Percentiles rank a stretch among this genome's conserved stretches.
Conservation (phyloP, 2,797 vertebrate genomes). For the Sparidentex hasta region DNA sequence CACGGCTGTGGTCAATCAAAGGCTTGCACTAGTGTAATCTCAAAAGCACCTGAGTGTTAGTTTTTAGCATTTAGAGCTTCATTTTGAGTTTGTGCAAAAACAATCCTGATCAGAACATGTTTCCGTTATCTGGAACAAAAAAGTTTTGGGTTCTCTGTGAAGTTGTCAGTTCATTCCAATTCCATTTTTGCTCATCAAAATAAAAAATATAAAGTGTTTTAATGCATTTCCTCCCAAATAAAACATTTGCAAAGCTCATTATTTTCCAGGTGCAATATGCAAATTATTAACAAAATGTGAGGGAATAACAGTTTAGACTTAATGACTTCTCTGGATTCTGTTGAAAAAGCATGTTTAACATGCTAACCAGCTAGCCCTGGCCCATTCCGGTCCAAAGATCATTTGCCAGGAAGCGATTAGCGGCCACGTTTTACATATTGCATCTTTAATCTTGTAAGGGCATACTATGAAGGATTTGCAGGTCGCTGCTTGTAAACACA, state of each 20-base stretch:
- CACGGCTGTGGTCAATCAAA: slow-evolving; percentile 1
- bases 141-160: not conserved
- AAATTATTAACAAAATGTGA: too few species aligned
- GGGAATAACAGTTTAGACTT: too few species aligned
- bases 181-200: not conserved
- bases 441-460: too few species aligned
- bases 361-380: too few species aligned
- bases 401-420: too few species aligned
- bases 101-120: not conserved
- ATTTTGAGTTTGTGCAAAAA: slow-evolving; percentile 6
- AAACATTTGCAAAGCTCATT: not conserved
- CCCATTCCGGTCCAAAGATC: too few species aligned
- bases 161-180: not conserved
- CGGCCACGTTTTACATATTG: too few species aligned
- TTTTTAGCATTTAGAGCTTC: not conserved
- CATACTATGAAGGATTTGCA: too few species aligned
- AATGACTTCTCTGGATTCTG: too few species aligned
- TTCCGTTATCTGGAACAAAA: not conserved
- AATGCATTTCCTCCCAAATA: not conserved
- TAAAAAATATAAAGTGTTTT: not conserved
- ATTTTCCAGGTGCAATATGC: not conserved
- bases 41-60: slow-evolving; percentile 15
- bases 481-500: too few species aligned
- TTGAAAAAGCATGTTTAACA: too few species aligned
- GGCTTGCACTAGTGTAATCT: slow-evolving; percentile 1